These are phyloP conservation scores for Nemopilema nomurai DNA, from an alignment of 30 jellyfish, hydroid and myxozoan genomes.

Conservation along the genomic window DNA sequence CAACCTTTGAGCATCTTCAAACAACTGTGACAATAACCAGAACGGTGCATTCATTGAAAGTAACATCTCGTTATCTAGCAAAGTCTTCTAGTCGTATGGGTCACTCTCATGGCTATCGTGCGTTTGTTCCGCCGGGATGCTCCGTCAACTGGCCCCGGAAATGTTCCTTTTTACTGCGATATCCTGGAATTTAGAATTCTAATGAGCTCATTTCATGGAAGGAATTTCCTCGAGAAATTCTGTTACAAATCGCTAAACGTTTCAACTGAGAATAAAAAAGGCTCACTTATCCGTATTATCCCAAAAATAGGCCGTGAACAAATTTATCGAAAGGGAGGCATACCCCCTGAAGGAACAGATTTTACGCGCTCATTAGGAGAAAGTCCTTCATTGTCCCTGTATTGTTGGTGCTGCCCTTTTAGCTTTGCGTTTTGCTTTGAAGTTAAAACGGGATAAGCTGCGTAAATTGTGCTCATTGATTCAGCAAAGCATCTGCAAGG, in stretches of 20 bases:
- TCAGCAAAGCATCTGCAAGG: not conserved
- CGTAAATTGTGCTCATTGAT: not conserved
- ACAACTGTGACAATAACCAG: not conserved
- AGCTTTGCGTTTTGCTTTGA: not conserved
- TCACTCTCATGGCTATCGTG: constrained; percentile 15
- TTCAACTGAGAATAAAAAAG: not conserved
- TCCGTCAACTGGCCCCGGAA: not conserved
- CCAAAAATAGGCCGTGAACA: not conserved
- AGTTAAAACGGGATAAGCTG: not conserved
- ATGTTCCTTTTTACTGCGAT: not conserved
- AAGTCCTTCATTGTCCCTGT: not conserved
- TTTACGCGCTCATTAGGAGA: not conserved
- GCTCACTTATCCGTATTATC: not conserved
- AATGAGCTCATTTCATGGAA: not conserved
- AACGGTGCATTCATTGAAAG: not conserved
- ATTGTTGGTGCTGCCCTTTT: not conserved
- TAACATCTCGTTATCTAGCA: not conserved
- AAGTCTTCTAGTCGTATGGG: not conserved
- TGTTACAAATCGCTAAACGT: not conserved
- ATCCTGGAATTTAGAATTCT: not conserved
- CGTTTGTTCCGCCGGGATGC: constrained; percentile 39
- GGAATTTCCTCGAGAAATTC: not conserved
- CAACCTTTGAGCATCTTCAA: not conserved
- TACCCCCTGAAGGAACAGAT: not conserved
- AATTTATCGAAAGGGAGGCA: not conserved